Conservation (phyloP, 2,888 invertebrate genomes). For the Antheraea yamamai region DNA sequence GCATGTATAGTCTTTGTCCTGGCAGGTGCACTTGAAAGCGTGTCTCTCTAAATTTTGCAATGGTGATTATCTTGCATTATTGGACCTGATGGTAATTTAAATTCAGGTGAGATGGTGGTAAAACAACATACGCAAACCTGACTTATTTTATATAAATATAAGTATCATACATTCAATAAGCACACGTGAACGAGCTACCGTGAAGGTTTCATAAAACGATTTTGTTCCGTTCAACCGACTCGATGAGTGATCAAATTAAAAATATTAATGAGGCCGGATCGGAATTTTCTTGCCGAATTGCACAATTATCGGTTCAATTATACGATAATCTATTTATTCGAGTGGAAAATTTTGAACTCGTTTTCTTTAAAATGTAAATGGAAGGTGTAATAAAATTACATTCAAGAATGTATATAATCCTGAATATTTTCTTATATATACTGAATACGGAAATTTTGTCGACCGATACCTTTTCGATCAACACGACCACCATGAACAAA, state of each 20-base stretch:
- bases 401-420: neutral
- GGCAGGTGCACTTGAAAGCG: too few species aligned
- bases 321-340: constrained; percentile 46
- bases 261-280: constrained; percentile 21
- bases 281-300: constrained; percentile 52
- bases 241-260: constrained; percentile 21
- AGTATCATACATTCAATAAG: neutral
- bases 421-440: too few species aligned
- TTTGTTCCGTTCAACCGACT: constrained; percentile 14
- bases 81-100: too few species aligned
- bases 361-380: neutral
- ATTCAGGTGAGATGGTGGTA: too few species aligned
- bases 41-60: too few species aligned
- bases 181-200: constrained; percentile 13
- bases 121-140: too few species aligned
- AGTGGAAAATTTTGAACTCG: constrained; percentile 41
- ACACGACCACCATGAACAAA: too few species aligned
- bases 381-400: neutral
- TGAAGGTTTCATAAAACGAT: constrained; percentile 10
- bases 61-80: too few species aligned
- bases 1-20: too few species aligned
- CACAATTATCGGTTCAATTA: constrained; percentile 68
- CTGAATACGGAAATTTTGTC: too few species aligned
- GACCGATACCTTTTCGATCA: too few species aligned
- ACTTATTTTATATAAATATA: neutral